Conservation (phyloP, 2,797 vertebrate species). For the Acipenser oxyrinchus region DNA sequence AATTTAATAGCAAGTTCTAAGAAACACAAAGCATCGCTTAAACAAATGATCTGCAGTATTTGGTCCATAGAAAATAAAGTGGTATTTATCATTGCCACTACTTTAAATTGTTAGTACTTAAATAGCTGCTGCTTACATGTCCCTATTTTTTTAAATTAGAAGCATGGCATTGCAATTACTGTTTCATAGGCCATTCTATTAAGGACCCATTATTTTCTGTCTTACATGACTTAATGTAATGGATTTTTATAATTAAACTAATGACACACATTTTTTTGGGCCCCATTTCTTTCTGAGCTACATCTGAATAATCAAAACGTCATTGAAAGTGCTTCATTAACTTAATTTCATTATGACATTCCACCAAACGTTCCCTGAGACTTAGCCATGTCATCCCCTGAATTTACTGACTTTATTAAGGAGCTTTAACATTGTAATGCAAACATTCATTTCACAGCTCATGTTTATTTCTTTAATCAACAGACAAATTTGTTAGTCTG, state of each 20-base stretch:
- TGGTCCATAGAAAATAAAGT: background rate
- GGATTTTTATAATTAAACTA: constrained; percentile 46
- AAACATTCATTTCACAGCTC: constrained; percentile 25
- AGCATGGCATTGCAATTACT: constrained; percentile 33
- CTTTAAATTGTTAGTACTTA: constrained; percentile 24
- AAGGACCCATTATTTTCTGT: constrained; percentile 40
- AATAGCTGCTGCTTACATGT: constrained; percentile 26
- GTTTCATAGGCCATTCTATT: constrained; percentile 34
- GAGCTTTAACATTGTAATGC: constrained; percentile 28
- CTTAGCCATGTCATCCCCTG: constrained; percentile 31
- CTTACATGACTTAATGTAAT: constrained; percentile 41
- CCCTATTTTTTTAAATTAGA: constrained; percentile 27
- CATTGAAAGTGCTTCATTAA: constrained; percentile 39
- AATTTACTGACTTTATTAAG: constrained; percentile 44
- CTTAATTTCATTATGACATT: constrained; percentile 42
- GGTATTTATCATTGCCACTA: constrained; percentile 38
- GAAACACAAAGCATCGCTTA: too few relatives aligned
- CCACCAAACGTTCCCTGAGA: constrained; percentile 29
- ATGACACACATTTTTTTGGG: constrained; percentile 24
- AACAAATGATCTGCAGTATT: too few relatives aligned
- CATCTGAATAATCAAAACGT: constrained; percentile 27
- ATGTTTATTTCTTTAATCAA: constrained; percentile 30
- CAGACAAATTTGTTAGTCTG: constrained; percentile 26
- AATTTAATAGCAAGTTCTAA: too few relatives aligned
- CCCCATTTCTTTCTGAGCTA: constrained; percentile 37